Evolutionary conservation across 30 jellyfish, hydroid and myxozoan genomes (phyloP), one percentile per base, ranked within the genome.

Genomic region (Rhopilema esculentum): DNA sequence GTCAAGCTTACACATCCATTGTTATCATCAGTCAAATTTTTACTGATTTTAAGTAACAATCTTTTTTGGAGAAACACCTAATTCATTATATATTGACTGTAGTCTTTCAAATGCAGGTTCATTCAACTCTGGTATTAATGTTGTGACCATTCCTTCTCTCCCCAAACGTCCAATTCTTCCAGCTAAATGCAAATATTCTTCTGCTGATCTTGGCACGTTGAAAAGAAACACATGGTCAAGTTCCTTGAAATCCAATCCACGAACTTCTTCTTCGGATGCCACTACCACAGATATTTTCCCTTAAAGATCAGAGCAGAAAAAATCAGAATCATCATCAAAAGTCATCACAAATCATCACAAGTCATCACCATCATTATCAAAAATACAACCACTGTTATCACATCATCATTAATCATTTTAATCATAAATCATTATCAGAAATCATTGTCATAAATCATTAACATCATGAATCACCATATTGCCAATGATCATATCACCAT

Each of bases 81-180:
- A 75, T 2, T 65, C 75, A 0, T 80, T 65, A 64, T 85, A 85
- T 0, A 85, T 85, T 4, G 40, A 27, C 32, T 57, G 76, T 70
- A 85, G 31, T 63, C 88, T 40, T 21, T 62, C 21, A 8, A 85
- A 17, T 18, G 84, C 79, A 19, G 40, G 57, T 7, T 80, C 95
- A 61, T 83, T 65, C 7, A 40, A 63, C 69, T 83, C 95, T 27
- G 86, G 84, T n/a, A 93, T 27, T n/a, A 93, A 82, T 6, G 97
- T 88, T 0, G 93, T 79, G 8, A 86, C 97, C 25, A 70, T 27
- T 12, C 99, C 99, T 29, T 74, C 76, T 63, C 65, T 82, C n/a
- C 93, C 93, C 50, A 78, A 88, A 27, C 99, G 72, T 26, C 99
- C 99, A 67, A 90, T 97, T 30, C 99, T 79, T 53, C 99, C 99